A percentile compares a stretch with the other conserved stretches of the same genome.
These are phyloP conservation scores for Drosophila biarmipes DNA, from an alignment of 1,140 invertebrate species.

Conservation along the genomic window DNA sequence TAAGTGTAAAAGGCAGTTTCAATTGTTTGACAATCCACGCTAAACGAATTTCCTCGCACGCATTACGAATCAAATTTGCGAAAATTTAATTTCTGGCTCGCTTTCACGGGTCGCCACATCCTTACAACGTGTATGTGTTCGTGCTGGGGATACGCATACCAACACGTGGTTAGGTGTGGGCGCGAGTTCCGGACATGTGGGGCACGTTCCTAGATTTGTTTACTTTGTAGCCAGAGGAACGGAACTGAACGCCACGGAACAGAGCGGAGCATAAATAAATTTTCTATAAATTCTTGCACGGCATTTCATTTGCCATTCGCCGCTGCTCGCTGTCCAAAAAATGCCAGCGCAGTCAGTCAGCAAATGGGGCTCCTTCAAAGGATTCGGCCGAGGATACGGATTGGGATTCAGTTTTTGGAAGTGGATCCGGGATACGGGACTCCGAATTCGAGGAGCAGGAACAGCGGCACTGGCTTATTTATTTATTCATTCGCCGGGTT, in stretches of 20 bases:
- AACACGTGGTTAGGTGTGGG: slow-evolving; percentile 18
- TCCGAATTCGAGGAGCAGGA: slow-evolving; percentile 2
- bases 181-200: slow-evolving; percentile 45
- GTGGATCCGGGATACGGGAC: not conserved
- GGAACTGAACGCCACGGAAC: slow-evolving; percentile 1
- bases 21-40: slow-evolving; percentile 67
- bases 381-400: slow-evolving; percentile 1
- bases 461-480: slow-evolving; percentile 63
- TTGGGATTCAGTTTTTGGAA: not conserved
- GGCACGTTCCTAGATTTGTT: slow-evolving; percentile 77
- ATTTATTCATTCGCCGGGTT: slow-evolving; percentile 78
- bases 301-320: slow-evolving; percentile 72
- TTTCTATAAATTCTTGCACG: slow-evolving; percentile 83
- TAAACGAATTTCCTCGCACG: slow-evolving; percentile 78
- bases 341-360: slow-evolving; percentile 72
- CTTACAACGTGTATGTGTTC: slow-evolving; percentile 20
- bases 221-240: slow-evolving; percentile 68
- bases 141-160: slow-evolving; percentile 14
- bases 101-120: slow-evolving; percentile 68
- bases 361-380: slow-evolving; percentile 23
- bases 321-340: slow-evolving; percentile 66
- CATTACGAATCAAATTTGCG: slow-evolving; percentile 77
- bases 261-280: slow-evolving; percentile 70
- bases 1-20: slow-evolving; percentile 64
- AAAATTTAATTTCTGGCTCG: slow-evolving; percentile 76